Conservation (phyloP, 2,797 vertebrate genomes). For the Eleutherodactylus coqui region DNA sequence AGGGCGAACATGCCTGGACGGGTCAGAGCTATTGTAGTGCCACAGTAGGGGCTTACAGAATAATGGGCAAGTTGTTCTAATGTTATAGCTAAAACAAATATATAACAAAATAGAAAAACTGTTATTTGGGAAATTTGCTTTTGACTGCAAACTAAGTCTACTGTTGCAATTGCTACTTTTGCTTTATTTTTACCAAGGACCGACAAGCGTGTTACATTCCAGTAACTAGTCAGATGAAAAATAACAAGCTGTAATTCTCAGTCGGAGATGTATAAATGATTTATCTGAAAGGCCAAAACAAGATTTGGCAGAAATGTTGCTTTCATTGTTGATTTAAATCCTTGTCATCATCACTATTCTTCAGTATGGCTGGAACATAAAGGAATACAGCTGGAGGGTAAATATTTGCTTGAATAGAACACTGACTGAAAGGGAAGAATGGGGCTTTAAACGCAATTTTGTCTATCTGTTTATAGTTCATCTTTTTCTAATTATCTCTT, state of each 20-base stretch:
- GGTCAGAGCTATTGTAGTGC: no score
- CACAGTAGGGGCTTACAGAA: no score
- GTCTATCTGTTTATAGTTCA: neutral
- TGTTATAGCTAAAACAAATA: neutral
- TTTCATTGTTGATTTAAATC: conserved; percentile 31
- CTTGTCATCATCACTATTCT: conserved; percentile 22
- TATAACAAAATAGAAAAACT: neutral
- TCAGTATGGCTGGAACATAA: conserved; percentile 17
- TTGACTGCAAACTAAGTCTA: neutral
- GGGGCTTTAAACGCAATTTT: neutral
- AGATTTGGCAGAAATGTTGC: neutral
- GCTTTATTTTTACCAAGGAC: neutral
- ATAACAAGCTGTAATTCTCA: neutral
- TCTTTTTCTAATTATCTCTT: conserved; percentile 5
- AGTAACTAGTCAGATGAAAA: neutral
- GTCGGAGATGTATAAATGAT: conserved; percentile 6
- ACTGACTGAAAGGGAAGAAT: neutral
- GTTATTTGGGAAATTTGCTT: neutral
- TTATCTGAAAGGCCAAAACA: conserved; percentile 23
- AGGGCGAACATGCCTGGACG: no score
- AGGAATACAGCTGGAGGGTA: conserved; percentile 25
- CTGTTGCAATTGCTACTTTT: neutral
- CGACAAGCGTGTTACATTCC: neutral
- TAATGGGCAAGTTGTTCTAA: no score
- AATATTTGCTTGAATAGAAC: conserved; percentile 39